A percentile compares a stretch with the other conserved stretches of the same genome.
Evolutionary conservation across 2,797 vertebrate species (phyloP).

Genomic region (Gallinago nigripennis): DNA sequence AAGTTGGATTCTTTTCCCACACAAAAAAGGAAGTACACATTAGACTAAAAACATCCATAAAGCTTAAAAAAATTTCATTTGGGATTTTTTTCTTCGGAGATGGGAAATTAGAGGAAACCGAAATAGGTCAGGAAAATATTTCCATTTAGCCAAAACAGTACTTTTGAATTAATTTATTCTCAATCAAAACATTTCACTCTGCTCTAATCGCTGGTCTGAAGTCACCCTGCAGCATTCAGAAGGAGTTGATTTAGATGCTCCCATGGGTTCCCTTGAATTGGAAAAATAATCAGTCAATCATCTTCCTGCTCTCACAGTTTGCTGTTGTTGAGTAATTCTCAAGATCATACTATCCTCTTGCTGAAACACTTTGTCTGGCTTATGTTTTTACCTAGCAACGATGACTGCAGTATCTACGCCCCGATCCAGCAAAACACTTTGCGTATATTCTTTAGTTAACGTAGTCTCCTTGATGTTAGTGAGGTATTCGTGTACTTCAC

Average conservation of each 20-base stretch:
- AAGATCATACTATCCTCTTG: not conserved
- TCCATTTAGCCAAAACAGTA: slow-evolving; percentile 27
- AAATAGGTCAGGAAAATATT: slow-evolving; percentile 44
- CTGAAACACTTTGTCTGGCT: not conserved
- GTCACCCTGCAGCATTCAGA: slow-evolving; percentile 25
- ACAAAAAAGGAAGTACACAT: not conserved
- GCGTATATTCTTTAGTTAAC: not conserved
- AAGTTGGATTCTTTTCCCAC: not conserved
- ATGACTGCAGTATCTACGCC: not conserved
- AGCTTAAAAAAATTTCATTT: not conserved
- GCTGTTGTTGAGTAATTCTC: slow-evolving; percentile 9
- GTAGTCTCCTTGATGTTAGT: slow-evolving; percentile 7
- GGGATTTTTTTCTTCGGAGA: not conserved
- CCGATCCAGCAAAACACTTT: slow-evolving; percentile 18
- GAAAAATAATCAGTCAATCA: slow-evolving; percentile 57
- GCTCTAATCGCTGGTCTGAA: slow-evolving; percentile 40
- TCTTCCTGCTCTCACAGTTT: not conserved
- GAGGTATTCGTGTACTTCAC: slow-evolving; percentile 35
- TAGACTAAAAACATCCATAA: not conserved
- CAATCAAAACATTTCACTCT: slow-evolving; percentile 40
- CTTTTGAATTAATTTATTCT: slow-evolving; percentile 50
- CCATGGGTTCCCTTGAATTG: slow-evolving; percentile 31
- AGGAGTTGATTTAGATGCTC: slow-evolving; percentile 45
- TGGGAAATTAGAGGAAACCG: slow-evolving; percentile 13
- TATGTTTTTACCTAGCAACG: not conserved